Evolutionary conservation across 2,797 vertebrate genomes (phyloP), one percentile per base, ranked within the genome.

Genomic region (Decapterus maruadsi): DNA sequence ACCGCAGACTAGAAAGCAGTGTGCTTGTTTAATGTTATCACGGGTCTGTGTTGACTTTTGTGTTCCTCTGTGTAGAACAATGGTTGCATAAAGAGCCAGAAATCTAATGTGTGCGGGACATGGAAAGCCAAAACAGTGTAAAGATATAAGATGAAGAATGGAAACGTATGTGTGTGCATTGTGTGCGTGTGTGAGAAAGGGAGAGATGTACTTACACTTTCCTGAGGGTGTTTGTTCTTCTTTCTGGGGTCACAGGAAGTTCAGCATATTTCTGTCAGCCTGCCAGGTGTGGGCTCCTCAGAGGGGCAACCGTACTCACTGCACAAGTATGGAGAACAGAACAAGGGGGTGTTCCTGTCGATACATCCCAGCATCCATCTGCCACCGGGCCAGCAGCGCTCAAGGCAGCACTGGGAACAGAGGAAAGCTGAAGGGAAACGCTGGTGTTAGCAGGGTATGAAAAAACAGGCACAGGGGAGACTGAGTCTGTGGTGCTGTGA

Each of bases 191-290:
- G 60, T 40, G 17, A 8, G 34, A 11, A 8, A 29, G 36, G 1
- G 34, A 26, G 40, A 38, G 4, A 42, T 17, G 31, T 67, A 20
- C 6, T 20, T 31, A 48, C 6, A 8, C 12, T 72, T 34, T 36
- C 16, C 73, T 78, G 16, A 20, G 26, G 34, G 43, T 68, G 50
- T 78, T 75, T 84, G 53, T 75, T 88, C 45, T 82, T 80, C 68
- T 67, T 81, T 54, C 45, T 54, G 63, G 68, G 81, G 81, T 92
- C 77, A 82, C 20, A 56, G 73, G 46, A 77, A 89, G 91, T 88
- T 90, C 86, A 86, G 16, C 81, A 80, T 83, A 79, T 85, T 83
- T 87, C 70, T 86, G 81, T 75, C 62, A 71, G 75, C 4, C 0
- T 45, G 78, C 84, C 83, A 87, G 56, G 13, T 36, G 7, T 11